These are phyloP conservation scores for Drepanosiphum platanoidis DNA, from an alignment of 2,888 invertebrate species.

Conservation along the genomic window DNA sequence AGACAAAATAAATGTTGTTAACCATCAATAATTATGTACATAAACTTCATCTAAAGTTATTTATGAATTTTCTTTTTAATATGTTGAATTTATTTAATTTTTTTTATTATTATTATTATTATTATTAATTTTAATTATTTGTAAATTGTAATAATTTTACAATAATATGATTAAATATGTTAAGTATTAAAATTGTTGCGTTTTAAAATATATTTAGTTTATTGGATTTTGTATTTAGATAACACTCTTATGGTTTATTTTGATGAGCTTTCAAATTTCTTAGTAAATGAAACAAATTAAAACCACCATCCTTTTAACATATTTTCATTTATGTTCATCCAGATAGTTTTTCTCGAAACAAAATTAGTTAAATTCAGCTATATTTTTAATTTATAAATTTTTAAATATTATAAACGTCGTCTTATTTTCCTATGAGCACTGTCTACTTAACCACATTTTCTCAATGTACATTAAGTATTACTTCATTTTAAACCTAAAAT, in stretches of 20 bases:
- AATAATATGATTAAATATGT: conserved; percentile 9
- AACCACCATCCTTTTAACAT: neutral
- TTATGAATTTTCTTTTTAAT: neutral
- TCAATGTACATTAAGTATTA: neutral
- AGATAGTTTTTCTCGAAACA: neutral
- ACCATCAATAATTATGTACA: conserved; percentile 24
- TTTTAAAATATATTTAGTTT: conserved; percentile 22
- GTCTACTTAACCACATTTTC: conserved; percentile 23
- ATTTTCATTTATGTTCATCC: neutral
- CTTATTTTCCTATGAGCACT: neutral
- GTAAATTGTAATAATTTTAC: conserved; percentile 12
- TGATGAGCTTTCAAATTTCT: neutral
- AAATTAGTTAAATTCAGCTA: too few species aligned
- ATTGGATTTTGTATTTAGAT: conserved; percentile 13
- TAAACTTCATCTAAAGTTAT: conserved; percentile 26
- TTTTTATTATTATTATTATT: too few species aligned
- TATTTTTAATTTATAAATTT: too few species aligned
- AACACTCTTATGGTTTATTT: conserved; percentile 5
- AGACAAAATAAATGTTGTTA: neutral
- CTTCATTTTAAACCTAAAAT: neutral
- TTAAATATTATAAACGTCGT: neutral
- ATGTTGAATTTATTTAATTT: conserved; percentile 32
- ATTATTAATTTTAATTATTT: conserved; percentile 6
- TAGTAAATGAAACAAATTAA: neutral
- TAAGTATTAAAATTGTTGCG: conserved; percentile 34